Base-by-base conservation (phyloP, 2,888 invertebrate genomes). In the Arrhopalites spinosus region DNA sequence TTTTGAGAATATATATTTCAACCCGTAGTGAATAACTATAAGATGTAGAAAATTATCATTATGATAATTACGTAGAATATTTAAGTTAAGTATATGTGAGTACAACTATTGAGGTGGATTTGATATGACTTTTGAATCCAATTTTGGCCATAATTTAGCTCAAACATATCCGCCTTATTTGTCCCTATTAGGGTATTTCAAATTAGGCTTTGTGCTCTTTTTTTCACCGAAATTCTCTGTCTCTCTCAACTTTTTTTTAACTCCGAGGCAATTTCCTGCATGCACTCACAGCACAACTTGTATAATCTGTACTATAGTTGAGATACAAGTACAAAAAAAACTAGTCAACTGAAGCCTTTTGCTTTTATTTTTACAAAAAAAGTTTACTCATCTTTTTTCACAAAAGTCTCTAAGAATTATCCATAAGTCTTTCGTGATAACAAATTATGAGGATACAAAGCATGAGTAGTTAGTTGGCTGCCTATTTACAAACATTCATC, bases 71-170 rank as follows among this genome's bases (percentile, higher is more conserved):
- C 20, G 30, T 36, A 3, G 23, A 20, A 43, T n/a, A 66, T 7
- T 36, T 36, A 36, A 36, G 36, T 7, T 7, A 7, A 5, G 23
- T 25, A 61, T 3, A 61, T 61, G 15, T 25, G 61, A 5, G 13
- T 30, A 20, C 8, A 43, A 43, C 1, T 43, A 20, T 66, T 66
- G 66, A 36, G 20, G 66, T 36, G 66, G 56, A 50, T 70, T 70
- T 70, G 56, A 56, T 53, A 70, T 53, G 53, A 50, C 50, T 68
- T 68, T 66, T 8, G 13, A 20, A n/a, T 30, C 78, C 79, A 77
- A 79, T 75, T 81, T 79, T 78, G 81, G 81, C 76, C 77, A 79
- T 81, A 81, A 81, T 81, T 81, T 81, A 79, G 78, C 78, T 79
- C 20, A 17, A 77, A 80, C 76, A 77, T 75, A 71, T 78, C 79